Evolutionary conservation across 2,888 invertebrate genomes (phyloP).

Genomic region (Meghimatium bilineatum): DNA sequence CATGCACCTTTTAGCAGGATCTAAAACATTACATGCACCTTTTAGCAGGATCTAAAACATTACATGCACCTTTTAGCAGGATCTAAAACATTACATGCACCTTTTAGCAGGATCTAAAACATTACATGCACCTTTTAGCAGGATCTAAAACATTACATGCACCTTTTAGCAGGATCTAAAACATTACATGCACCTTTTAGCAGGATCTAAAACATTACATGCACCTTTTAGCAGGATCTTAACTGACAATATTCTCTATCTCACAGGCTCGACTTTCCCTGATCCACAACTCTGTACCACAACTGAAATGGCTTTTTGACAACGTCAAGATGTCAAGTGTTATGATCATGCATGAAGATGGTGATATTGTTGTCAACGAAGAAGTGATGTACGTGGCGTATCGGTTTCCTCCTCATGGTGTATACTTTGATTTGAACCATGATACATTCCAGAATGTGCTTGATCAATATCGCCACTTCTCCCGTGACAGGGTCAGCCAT

Average conservation of each 20-base stretch:
- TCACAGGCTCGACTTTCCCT: slow-evolving; percentile 65
- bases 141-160: no score
- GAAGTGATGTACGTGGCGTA: slow-evolving; percentile 68
- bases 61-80: no score
- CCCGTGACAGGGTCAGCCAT: slow-evolving; percentile 59
- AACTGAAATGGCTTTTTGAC: slow-evolving; percentile 72
- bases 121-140: no score
- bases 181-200: no score
- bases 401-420: slow-evolving; percentile 63
- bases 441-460: slow-evolving; percentile 57
- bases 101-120: no score
- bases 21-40: no score
- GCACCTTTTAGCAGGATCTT: not conserved
- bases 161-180: no score
- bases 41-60: no score
- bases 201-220: no score
- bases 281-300: slow-evolving; percentile 69
- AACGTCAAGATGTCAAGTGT: slow-evolving; percentile 64
- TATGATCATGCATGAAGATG: slow-evolving; percentile 63
- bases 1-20: no score
- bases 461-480: slow-evolving; percentile 60
- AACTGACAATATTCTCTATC: not conserved
- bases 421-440: slow-evolving; percentile 66
- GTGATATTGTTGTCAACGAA: slow-evolving; percentile 55
- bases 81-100: no score